Evolutionary conservation across 2,113 vertebrate genomes (phyloP).

Genomic region (Rhinolophus ferrumequinum): DNA sequence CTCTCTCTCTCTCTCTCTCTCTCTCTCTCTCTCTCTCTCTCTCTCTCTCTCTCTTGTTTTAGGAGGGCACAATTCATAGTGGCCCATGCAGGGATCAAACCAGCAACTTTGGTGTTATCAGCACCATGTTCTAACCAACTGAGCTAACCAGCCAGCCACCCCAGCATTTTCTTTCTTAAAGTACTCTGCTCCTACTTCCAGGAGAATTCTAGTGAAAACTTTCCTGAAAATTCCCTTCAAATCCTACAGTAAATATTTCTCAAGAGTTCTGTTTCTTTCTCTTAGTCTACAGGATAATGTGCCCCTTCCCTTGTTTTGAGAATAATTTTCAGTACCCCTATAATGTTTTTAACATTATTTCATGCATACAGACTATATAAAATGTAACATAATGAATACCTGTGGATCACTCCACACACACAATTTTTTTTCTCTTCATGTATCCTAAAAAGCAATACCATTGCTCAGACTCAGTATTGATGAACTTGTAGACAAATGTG

Average conservation of each 20-base stretch:
- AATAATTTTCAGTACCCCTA: neutral
- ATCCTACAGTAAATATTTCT: neutral
- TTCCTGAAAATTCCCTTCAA: neutral
- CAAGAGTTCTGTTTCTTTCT: neutral
- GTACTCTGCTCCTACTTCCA: neutral
- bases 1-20: too few relatives aligned
- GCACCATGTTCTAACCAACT: too few relatives aligned
- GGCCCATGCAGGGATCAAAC: too few relatives aligned
- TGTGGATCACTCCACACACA: neutral
- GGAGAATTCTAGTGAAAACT: neutral
- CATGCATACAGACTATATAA: neutral
- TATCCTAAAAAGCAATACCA: neutral
- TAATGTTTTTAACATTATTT: neutral
- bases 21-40: too few relatives aligned
- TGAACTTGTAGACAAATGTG: neutral
- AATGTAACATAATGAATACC: neutral
- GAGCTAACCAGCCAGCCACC: too few relatives aligned
- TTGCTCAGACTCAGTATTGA: neutral
- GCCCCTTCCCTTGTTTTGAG: neutral
- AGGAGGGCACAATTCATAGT: too few relatives aligned
- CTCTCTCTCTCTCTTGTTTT: too few relatives aligned
- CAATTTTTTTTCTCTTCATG: neutral
- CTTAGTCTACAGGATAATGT: neutral
- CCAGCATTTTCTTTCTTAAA: neutral
- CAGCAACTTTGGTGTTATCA: too few relatives aligned